Base-by-base conservation (phyloP, 2,797 vertebrate genomes). In the Xiphorhynchus erythropygius region DNA sequence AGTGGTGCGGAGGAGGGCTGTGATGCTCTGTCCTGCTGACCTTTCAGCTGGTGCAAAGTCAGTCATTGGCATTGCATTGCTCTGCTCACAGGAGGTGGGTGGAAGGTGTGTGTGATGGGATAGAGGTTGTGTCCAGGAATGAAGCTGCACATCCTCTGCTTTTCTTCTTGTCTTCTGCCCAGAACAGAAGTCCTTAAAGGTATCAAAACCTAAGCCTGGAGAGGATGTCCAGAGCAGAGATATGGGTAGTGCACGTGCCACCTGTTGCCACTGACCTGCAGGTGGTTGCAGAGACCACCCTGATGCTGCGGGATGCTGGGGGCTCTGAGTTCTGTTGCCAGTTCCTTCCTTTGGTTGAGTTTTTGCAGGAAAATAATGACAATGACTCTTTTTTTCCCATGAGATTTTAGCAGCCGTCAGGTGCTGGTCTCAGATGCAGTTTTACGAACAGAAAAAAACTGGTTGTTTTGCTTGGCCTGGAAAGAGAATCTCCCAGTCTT, bases 11-110 rank as follows among this genome's bases (percentile, higher is more conserved):
- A 59, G 37, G 50, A 32, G 60, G 53, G 24, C 46, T 74, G 3
- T 22, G 68, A 10, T 87, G 79, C 35, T 76, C 11, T 30, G 64
- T 83, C 37, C 35, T 85, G 30, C 42, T 78, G 87, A 15, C 28
- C 41, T 55, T 53, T 19, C 32, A 55, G 55, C 42, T 73, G 28
- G 32, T 33, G 23, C n/a, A 32, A 17, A 84, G 18, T 15, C 75
- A 13, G 37, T n/a, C 30, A 3, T 28, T 2, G 14, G 60, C 53
- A 19, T 9, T 0, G 28, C 37, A 23, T 10, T 1, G 7, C 41
- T 70, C 25, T 0, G 0, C 60, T 22, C 1, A 1, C 37, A 12
- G 73, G 60, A 19, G 4, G 5, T 12, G 46, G 10, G 4, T 63
- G 53, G 82, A 56, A 35, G 64, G 9, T 33, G 12, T 1, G 3